phyloP scores from a whole-genome alignment of 2,888 invertebrate genomes.

The Kuschelorhynchus macadamiae region DNA sequence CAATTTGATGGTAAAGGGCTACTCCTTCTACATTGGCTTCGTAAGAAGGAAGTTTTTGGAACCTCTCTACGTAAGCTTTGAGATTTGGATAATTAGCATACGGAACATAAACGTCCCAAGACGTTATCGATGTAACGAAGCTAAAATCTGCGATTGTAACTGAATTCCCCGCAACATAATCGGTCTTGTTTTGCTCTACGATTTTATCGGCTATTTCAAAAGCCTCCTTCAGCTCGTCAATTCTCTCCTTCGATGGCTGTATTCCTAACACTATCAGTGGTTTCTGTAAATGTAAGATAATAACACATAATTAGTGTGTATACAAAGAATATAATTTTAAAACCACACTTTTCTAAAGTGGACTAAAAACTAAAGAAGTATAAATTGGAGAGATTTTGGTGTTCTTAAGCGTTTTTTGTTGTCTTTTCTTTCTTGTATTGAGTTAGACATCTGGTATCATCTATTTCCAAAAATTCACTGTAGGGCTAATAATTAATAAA shows the following conservation, averaged over 20 bases:
- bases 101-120: slow-evolving; percentile 58
- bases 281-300: slow-evolving; percentile 17
- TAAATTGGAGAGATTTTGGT: too few species aligned
- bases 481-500: too few species aligned
- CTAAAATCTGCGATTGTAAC: slow-evolving; percentile 29
- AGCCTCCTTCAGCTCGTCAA: slow-evolving; percentile 22
- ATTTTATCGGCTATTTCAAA: slow-evolving; percentile 17
- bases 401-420: too few species aligned
- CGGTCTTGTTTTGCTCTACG: slow-evolving; percentile 8
- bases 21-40: slow-evolving; percentile 16
- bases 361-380: too few species aligned
- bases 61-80: slow-evolving; percentile 12
- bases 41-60: slow-evolving; percentile 31
- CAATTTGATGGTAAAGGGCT: background rate
- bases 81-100: slow-evolving; percentile 17
- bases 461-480: too few species aligned
- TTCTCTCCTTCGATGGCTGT: slow-evolving; percentile 6
- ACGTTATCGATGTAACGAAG: slow-evolving; percentile 66
- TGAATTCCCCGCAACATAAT: slow-evolving; percentile 13
- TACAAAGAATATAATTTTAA: too few species aligned
- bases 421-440: too few species aligned
- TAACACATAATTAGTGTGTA: too few species aligned
- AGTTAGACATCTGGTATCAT: too few species aligned
- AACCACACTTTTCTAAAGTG: too few species aligned
- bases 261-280: slow-evolving; percentile 6